A percentile compares a stretch with the other conserved stretches of the same genome.
phyloP scores from a whole-genome alignment of 1,140 invertebrate species.

The Drosophila insularis region DNA sequence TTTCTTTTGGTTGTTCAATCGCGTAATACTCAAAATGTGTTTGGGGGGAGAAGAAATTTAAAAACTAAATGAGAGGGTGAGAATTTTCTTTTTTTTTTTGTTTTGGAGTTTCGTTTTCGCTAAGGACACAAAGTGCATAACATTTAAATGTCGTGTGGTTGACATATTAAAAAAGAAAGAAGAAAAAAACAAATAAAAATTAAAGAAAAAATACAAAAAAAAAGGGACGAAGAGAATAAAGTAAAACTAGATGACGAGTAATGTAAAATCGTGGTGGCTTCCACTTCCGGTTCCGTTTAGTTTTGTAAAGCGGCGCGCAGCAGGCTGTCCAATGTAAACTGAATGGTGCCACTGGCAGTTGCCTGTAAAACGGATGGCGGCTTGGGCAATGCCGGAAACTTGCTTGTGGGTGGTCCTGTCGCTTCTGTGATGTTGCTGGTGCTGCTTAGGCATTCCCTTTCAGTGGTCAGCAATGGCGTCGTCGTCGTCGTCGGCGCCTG shows the following conservation, averaged over 20 bases:
- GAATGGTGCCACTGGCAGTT: conserved; percentile 61
- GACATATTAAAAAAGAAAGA: conserved; percentile 6
- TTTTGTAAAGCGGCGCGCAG: conserved; percentile 73
- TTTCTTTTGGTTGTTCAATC: conserved; percentile 60
- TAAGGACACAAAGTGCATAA: conserved; percentile 71
- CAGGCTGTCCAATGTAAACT: conserved; percentile 66
- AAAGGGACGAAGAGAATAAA: conserved; percentile 1
- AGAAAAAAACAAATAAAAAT: background rate
- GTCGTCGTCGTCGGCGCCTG: background rate
- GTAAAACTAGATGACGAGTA: conserved; percentile 24
- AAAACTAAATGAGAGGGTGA: conserved; percentile 27
- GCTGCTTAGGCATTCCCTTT: conserved; percentile 52
- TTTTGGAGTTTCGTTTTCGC: conserved; percentile 40
- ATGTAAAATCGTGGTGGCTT: conserved; percentile 25
- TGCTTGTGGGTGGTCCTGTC: conserved; percentile 20
- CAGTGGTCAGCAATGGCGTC: conserved; percentile 18
- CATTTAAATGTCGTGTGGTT: conserved; percentile 45
- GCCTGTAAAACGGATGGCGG: conserved; percentile 68
- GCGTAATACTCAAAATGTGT: conserved; percentile 60
- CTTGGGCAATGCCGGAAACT: conserved; percentile 67
- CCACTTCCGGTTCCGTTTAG: conserved; percentile 40
- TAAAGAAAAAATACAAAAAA: conserved; percentile 13
- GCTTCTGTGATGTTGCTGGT: conserved; percentile 44
- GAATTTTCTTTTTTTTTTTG: background rate
- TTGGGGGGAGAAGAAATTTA: conserved; percentile 12